A percentile compares a stretch with the other conserved stretches of the same genome.
Evolutionary conservation across 2,888 invertebrate species (phyloP).

Genomic region (Brachynemurus nebulosus): DNA sequence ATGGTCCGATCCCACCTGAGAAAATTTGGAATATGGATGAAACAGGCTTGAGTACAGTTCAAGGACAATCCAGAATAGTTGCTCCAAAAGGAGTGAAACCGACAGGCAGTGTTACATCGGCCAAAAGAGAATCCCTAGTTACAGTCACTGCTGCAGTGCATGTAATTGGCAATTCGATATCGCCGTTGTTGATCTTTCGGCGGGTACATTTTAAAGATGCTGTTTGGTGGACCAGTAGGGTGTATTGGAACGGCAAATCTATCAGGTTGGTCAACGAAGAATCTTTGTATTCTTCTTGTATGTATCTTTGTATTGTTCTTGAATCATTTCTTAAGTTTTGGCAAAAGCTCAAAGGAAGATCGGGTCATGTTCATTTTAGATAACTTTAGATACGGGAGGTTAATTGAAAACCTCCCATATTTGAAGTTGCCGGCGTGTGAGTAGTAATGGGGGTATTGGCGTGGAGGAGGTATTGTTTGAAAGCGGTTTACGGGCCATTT

Average conservation of each 20-base stretch:
- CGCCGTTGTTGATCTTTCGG: constrained; percentile 24
- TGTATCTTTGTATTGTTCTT: constrained; percentile 17
- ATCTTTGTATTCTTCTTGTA: too few relatives aligned
- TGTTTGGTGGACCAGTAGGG: constrained; percentile 15
- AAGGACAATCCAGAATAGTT: constrained; percentile 17
- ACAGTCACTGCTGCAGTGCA: constrained; percentile 14
- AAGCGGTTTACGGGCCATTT: too few relatives aligned
- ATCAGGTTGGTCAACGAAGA: constrained; percentile 20
- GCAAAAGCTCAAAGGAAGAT: constrained; percentile 8
- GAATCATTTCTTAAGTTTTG: constrained; percentile 17
- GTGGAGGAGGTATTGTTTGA: too few relatives aligned
- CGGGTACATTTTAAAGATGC: constrained; percentile 16
- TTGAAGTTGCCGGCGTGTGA: too few relatives aligned
- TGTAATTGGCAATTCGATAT: constrained; percentile 21
- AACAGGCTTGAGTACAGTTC: constrained; percentile 19
- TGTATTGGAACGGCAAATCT: constrained; percentile 16
- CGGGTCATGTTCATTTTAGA: constrained; percentile 7
- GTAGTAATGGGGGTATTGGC: too few relatives aligned
- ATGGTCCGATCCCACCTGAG: constrained; percentile 13
- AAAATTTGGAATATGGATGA: constrained; percentile 19
- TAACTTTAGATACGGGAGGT: too few relatives aligned
- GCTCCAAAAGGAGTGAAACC: constrained; percentile 17
- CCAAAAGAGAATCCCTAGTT: not conserved
- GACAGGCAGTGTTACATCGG: not conserved
- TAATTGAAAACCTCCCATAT: too few relatives aligned